These are phyloP conservation scores for Peromyscus nudipes DNA, from an alignment of 2,797 vertebrate genomes.

Conservation along the genomic window DNA sequence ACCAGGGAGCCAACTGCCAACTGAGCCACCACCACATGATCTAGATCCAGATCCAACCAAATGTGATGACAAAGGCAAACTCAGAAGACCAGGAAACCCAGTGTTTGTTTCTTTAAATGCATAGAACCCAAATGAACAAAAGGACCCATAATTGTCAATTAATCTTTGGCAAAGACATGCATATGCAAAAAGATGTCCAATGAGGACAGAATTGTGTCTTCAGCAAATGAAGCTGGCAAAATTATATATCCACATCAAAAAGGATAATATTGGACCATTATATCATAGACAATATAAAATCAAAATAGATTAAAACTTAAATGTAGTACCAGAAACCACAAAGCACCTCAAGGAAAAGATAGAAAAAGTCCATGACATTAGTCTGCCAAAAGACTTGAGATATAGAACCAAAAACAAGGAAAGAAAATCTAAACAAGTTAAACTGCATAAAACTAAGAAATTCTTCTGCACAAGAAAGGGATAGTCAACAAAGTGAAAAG, in stretches of 20 bases:
- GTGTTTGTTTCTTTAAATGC: background rate
- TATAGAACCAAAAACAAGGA: background rate
- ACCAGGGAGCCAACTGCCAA: background rate
- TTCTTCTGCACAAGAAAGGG: background rate
- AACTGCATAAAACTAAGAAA: background rate
- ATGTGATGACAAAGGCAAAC: background rate
- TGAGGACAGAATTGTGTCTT: background rate
- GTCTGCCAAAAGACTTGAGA: background rate
- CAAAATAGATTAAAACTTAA: background rate
- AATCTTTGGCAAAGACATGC: background rate
- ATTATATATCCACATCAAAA: background rate
- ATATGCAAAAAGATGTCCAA: background rate
- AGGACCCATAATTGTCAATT: background rate
- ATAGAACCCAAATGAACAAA: background rate
- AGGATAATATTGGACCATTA: background rate
- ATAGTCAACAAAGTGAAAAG: background rate
- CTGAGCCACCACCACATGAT: too few species aligned
- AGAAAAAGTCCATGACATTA: background rate
- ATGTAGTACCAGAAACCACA: background rate
- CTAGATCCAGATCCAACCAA: background rate
- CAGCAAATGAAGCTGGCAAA: background rate
- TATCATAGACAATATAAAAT: background rate
- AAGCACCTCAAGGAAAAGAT: background rate
- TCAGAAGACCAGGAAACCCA: background rate
- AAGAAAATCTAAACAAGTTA: background rate